A percentile compares a stretch with the other conserved stretches of the same genome.
Conservation (phyloP, 2,113 vertebrate genomes). For the Coptodon bakossiorum region DNA sequence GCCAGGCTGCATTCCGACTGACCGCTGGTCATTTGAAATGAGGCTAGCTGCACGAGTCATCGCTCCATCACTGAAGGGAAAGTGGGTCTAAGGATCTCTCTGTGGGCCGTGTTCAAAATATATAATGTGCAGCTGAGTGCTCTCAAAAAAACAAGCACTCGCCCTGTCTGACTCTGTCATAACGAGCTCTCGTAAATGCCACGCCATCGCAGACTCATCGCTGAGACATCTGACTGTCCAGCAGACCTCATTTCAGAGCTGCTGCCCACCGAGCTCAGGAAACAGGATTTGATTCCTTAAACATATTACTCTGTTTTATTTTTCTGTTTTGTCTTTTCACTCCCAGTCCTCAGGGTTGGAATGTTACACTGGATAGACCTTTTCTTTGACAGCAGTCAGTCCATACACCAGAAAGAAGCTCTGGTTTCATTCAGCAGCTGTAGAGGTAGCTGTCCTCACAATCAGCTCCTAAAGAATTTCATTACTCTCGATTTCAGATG, state of each 20-base stretch:
- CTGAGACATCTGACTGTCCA: not conserved
- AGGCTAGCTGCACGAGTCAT: not conserved
- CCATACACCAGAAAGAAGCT: not conserved
- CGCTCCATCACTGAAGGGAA: not conserved
- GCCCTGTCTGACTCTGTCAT: not conserved
- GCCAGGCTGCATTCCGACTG: not conserved
- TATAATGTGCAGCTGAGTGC: slow-evolving; percentile 21
- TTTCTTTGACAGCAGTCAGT: not conserved
- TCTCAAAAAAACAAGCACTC: slow-evolving; percentile 13
- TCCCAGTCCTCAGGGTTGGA: not conserved
- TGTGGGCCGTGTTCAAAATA: slow-evolving; percentile 7
- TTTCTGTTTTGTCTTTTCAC: not conserved
- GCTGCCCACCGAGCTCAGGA: not conserved
- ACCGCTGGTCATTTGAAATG: not conserved
- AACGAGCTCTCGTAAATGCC: slow-evolving; percentile 4
- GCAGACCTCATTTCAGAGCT: not conserved
- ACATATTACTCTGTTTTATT: not conserved
- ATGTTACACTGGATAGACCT: not conserved
- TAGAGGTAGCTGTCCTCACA: not conserved
- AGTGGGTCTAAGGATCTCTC: slow-evolving; percentile 33
- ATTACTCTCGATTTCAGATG: not conserved
- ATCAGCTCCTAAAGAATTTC: not conserved
- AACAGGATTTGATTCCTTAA: not conserved
- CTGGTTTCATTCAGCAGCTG: not conserved
- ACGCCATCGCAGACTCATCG: not conserved